These are phyloP conservation scores for Turnix velox DNA, from an alignment of 2,113 vertebrate species.

Conservation along the genomic window DNA sequence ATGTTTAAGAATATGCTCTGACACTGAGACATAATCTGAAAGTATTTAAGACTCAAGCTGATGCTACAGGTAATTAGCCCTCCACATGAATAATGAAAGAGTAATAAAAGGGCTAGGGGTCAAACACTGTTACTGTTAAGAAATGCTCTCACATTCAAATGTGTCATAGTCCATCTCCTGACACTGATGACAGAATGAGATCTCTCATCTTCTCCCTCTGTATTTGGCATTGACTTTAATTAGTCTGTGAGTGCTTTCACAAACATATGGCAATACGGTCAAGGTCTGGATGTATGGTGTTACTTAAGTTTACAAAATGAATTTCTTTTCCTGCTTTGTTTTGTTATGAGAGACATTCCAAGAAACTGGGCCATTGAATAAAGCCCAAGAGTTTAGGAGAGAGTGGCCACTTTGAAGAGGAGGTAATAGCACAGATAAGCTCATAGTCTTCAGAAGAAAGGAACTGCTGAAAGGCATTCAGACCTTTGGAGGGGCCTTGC, in stretches of 20 bases:
- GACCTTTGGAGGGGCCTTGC: neutral
- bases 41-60: neutral
- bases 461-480: neutral
- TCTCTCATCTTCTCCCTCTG: neutral
- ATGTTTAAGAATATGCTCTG: neutral
- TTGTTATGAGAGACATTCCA: neutral
- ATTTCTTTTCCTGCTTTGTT: neutral
- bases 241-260: neutral
- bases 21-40: neutral
- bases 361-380: neutral
- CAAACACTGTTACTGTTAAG: neutral
- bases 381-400: neutral
- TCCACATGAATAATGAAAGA: conserved; percentile 9
- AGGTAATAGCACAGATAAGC: neutral
- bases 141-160: neutral
- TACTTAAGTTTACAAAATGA: neutral
- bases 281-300: neutral
- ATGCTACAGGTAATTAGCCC: neutral
- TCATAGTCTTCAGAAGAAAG: neutral
- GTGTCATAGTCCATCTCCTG: neutral
- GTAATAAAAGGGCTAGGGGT: neutral
- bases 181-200: neutral
- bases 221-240: neutral
- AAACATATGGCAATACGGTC: neutral
- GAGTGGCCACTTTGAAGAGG: neutral